These are phyloP conservation scores for Arion vulgaris DNA, from an alignment of 1,140 invertebrate species.

Conservation along the genomic window DNA sequence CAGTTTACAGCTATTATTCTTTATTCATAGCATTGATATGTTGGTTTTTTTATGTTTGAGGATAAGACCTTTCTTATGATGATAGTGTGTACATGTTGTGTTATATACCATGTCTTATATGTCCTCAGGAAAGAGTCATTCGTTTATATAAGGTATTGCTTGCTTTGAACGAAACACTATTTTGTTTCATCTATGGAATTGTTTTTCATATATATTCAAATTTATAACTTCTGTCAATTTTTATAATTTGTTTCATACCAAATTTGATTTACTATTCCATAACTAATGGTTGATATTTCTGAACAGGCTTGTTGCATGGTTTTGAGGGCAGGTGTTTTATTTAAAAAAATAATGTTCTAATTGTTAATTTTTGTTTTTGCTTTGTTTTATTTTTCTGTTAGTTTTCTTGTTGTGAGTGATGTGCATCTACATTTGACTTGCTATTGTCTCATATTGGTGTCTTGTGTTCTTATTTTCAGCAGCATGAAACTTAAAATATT, in stretches of 20 bases:
- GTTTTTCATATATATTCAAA: neutral
- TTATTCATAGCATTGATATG: too few species aligned
- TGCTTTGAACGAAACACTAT: neutral
- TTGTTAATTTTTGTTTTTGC: neutral
- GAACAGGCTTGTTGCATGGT: slow-evolving; percentile 25
- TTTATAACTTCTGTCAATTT: neutral
- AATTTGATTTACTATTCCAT: neutral
- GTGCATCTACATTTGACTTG: too few species aligned
- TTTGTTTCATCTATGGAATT: neutral
- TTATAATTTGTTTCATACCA: neutral
- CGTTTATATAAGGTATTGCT: slow-evolving; percentile 19
- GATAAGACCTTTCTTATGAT: too few species aligned
- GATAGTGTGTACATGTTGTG: neutral
- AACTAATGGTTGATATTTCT: neutral
- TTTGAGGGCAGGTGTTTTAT: slow-evolving; percentile 16
- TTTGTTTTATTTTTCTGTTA: too few species aligned
- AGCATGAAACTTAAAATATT: too few species aligned
- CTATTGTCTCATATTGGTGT: too few species aligned
- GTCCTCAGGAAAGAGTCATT: slow-evolving; percentile 18
- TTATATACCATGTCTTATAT: neutral
- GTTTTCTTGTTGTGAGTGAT: too few species aligned
- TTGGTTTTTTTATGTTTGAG: too few species aligned
- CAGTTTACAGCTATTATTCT: too few species aligned
- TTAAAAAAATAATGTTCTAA: neutral
- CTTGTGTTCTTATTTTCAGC: too few species aligned